phyloP scores from a whole-genome alignment of 2,113 vertebrate genomes.

The Gallinago media region DNA sequence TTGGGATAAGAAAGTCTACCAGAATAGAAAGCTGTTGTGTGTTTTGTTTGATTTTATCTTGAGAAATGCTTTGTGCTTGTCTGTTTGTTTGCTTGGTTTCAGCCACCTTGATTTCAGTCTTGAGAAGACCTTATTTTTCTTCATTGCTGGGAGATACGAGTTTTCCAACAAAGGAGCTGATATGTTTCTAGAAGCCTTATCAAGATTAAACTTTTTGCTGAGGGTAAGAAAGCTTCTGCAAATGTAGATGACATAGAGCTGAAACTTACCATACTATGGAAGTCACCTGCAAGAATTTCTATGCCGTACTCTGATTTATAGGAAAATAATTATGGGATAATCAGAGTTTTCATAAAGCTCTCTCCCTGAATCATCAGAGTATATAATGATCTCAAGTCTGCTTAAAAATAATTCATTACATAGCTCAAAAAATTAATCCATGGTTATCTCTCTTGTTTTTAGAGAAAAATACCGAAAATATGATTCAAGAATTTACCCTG shows the following conservation, averaged over 20 bases:
- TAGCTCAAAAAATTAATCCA: neutral
- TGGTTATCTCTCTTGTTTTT: neutral
- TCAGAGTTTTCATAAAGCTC: neutral
- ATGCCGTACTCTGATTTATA: neutral
- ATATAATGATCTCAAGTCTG: neutral
- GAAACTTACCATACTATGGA: neutral
- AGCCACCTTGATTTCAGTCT: conserved; percentile 96
- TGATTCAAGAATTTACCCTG: neutral
- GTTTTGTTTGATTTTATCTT: neutral
- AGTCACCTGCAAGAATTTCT: neutral
- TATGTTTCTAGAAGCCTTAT: conserved; percentile 94
- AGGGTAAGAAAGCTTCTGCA: conserved; percentile 79
- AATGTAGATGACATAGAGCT: neutral
- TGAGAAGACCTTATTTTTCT: conserved; percentile 95
- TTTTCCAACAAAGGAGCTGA: conserved; percentile 98
- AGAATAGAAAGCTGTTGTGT: neutral
- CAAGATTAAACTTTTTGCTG: conserved; percentile 93
- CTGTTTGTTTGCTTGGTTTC: conserved; percentile 60
- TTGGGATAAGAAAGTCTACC: neutral
- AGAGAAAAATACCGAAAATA: neutral
- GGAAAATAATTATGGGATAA: neutral
- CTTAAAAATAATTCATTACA: neutral
- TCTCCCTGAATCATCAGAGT: neutral
- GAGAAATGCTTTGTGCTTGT: neutral
- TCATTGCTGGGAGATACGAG: conserved; percentile 96